A percentile compares a stretch with the other conserved stretches of the same genome.
These are phyloP conservation scores for Isurus oxyrinchus DNA, from an alignment of 2,113 vertebrate species.

Conservation along the genomic window DNA sequence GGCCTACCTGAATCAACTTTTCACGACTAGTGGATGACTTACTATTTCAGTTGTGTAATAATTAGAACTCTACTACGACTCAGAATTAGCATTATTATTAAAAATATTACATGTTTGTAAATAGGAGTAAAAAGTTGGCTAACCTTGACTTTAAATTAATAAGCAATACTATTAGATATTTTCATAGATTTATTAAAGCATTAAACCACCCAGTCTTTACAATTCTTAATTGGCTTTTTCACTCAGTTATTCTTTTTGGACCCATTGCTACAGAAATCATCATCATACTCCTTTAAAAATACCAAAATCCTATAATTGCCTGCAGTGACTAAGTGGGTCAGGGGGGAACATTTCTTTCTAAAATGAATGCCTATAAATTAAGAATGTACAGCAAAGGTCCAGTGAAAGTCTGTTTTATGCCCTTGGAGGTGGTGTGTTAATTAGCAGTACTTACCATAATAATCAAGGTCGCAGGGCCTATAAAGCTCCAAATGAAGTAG, in stretches of 20 bases:
- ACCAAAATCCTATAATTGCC: neutral
- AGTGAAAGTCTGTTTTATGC: conserved; percentile 62
- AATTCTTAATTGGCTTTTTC: neutral
- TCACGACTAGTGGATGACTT: neutral
- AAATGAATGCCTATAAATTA: conserved; percentile 59
- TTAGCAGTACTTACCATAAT: conserved; percentile 92
- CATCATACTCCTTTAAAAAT: neutral
- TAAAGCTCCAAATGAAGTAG: conserved; percentile 99
- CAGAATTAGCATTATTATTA: neutral
- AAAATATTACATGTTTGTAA: neutral
- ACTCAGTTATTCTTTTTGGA: neutral
- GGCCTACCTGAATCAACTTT: neutral
- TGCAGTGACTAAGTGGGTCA: conserved; percentile 46
- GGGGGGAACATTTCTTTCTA: conserved; percentile 53
- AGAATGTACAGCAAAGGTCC: conserved; percentile 49
- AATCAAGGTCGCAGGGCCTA: conserved; percentile 97
- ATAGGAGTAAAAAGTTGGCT: neutral
- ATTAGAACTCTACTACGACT: neutral
- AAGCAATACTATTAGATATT: neutral
- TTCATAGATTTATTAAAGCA: neutral
- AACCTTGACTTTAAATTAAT: neutral
- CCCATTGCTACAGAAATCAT: neutral
- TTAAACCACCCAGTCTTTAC: neutral
- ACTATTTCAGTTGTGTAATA: neutral
- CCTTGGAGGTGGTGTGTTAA: conserved; percentile 72